Evolutionary conservation across 2,888 invertebrate genomes (phyloP).

Genomic region (Maniola hyperantus): DNA sequence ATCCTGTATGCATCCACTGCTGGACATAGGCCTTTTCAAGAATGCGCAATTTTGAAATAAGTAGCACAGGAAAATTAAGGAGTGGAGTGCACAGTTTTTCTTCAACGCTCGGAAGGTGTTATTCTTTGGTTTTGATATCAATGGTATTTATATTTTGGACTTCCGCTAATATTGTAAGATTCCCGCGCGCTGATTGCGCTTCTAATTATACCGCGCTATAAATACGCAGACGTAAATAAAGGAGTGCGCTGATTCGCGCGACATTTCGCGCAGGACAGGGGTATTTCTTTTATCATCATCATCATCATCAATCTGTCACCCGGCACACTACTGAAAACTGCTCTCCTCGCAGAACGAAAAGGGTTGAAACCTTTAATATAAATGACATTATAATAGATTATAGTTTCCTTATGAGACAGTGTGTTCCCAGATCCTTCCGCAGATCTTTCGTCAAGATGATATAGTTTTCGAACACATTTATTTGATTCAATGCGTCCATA

Average conservation of each 20-base stretch:
- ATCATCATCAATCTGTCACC: no score
- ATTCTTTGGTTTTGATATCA: not conserved
- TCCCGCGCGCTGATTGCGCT: conserved; percentile 20
- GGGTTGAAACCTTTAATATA: no score
- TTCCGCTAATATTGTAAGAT: conserved; percentile 28
- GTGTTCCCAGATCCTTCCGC: no score
- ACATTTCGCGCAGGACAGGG: not conserved
- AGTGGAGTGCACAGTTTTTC: not conserved
- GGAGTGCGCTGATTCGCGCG: conserved; percentile 15
- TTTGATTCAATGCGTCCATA: not conserved
- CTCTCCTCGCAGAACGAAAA: no score
- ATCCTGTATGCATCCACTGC: no score
- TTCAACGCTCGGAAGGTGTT: not conserved
- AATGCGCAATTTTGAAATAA: no score
- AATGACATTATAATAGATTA: no score
- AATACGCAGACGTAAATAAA: conserved; percentile 52
- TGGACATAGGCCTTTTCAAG: no score
- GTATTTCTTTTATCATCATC: not conserved
- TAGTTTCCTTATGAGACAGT: no score
- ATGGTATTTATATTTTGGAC: conserved; percentile 20
- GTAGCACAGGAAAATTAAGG: no score
- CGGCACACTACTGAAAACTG: no score
- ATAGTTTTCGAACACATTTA: not conserved
- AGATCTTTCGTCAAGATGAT: no score
- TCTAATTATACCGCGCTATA: conserved; percentile 45